phyloP scores from a whole-genome alignment of 2,113 vertebrate genomes.

The Jaculus jaculus region DNA sequence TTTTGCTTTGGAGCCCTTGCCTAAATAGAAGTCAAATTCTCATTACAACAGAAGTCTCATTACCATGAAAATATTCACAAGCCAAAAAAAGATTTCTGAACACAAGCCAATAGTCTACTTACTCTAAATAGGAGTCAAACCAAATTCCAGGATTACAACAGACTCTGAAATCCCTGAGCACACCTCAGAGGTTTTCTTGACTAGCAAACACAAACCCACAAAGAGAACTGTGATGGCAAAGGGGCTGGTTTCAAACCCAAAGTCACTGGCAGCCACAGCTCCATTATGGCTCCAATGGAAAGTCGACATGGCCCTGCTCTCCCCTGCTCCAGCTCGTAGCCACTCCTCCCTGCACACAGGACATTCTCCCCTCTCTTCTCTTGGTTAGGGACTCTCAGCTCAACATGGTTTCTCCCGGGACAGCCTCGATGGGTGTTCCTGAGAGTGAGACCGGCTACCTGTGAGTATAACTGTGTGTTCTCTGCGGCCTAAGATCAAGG shows the following conservation, averaged over 20 bases:
- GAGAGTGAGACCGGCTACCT: background rate
- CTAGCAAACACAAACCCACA: background rate
- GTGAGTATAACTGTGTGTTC: background rate
- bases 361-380: background rate
- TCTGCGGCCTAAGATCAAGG: background rate
- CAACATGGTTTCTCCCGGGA: background rate
- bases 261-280: background rate
- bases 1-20: background rate
- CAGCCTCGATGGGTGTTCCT: background rate
- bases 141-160: background rate
- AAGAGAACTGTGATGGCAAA: background rate
- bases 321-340: background rate
- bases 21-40: slow-evolving; percentile 33
- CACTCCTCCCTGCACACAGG: background rate
- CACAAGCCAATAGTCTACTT: background rate
- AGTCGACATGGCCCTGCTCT: rapidly evolving
- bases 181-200: background rate
- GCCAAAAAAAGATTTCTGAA: background rate
- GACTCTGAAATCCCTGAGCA: background rate
- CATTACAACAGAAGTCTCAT: slow-evolving; percentile 29
- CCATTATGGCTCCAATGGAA: background rate
- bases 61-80: slow-evolving; percentile 3
- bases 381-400: background rate
- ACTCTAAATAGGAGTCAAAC: background rate
- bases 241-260: background rate